Evolutionary conservation across 2,888 invertebrate genomes (phyloP).

Genomic region (Lathronympha strigana): DNA sequence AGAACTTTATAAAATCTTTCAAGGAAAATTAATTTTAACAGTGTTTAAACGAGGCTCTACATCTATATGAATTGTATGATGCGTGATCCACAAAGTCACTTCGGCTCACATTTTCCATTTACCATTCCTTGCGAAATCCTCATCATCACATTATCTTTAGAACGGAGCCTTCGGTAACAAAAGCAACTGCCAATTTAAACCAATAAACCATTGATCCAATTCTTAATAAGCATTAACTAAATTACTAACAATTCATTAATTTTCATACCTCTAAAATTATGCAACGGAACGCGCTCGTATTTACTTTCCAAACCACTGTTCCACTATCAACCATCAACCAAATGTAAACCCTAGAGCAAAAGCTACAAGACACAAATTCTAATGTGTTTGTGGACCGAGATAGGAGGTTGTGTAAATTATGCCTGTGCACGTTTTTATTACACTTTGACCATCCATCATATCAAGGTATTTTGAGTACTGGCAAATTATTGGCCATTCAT

Average conservation of each 20-base stretch:
- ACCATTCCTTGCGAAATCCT: constrained; percentile 10
- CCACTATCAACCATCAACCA: neutral
- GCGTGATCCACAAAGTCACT: too few relatives aligned
- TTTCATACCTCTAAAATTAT: constrained; percentile 28
- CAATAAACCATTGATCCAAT: constrained; percentile 32
- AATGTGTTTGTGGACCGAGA: neutral
- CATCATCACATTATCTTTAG: constrained; percentile 21
- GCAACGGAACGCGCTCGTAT: constrained; percentile 22
- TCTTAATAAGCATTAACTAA: constrained; percentile 30
- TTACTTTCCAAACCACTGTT: neutral
- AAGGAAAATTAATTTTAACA: too few relatives aligned
- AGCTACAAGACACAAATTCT: neutral
- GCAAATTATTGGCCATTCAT: constrained; percentile 34
- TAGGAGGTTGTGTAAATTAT: constrained; percentile 7
- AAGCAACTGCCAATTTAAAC: constrained; percentile 29
- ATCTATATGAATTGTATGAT: too few relatives aligned
- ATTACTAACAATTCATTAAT: constrained; percentile 39
- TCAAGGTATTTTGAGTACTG: constrained; percentile 19
- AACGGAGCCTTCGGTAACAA: constrained; percentile 17
- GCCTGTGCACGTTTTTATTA: constrained; percentile 33
- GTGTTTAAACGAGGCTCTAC: too few relatives aligned
- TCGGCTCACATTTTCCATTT: constrained; percentile 6
- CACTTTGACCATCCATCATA: constrained; percentile 27
- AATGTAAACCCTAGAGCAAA: neutral
- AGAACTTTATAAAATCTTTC: too few relatives aligned